These are phyloP conservation scores for Hypanus sabinus DNA, from an alignment of 2,113 vertebrate species.

Conservation along the genomic window DNA sequence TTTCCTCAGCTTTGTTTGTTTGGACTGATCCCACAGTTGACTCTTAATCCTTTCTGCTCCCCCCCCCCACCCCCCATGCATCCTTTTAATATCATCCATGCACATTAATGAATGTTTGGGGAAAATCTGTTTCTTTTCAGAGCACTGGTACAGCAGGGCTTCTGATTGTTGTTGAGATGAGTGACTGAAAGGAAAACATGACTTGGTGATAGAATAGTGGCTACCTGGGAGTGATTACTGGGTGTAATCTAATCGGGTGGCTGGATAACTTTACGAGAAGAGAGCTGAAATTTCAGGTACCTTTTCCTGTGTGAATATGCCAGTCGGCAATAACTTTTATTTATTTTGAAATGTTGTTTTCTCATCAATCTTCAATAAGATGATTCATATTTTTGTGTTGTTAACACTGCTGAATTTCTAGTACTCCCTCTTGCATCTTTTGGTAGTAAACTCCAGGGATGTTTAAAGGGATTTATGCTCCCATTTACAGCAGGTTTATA, in stretches of 20 bases:
- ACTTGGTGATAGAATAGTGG: conserved; percentile 16
- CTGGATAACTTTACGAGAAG: conserved; percentile 10
- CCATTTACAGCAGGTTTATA: neutral
- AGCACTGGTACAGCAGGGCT: neutral
- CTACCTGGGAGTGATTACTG: conserved; percentile 30
- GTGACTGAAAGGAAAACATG: conserved; percentile 17
- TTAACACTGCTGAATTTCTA: conserved; percentile 5
- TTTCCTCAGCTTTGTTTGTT: conserved; percentile 5
- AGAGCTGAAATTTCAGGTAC: conserved; percentile 14
- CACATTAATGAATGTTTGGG: conserved; percentile 14
- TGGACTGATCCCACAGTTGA: neutral
- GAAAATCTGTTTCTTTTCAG: conserved; percentile 31
- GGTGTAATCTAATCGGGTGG: conserved; percentile 32
- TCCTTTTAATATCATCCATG: conserved; percentile 23
- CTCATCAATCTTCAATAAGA: conserved; percentile 11
- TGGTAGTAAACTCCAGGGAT: neutral
- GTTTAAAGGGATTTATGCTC: conserved; percentile 16
- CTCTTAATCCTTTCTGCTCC: neutral
- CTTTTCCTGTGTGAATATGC: conserved; percentile 21
- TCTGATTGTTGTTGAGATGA: conserved; percentile 6
- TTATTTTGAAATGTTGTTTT: conserved; percentile 23
- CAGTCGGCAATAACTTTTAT: conserved; percentile 3
- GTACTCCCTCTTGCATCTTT: neutral
- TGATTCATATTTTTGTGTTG: conserved; percentile 28
- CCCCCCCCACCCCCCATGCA: neutral